These are phyloP conservation scores for Mobula birostris DNA, from an alignment of 2,113 vertebrate species.

Conservation along the genomic window DNA sequence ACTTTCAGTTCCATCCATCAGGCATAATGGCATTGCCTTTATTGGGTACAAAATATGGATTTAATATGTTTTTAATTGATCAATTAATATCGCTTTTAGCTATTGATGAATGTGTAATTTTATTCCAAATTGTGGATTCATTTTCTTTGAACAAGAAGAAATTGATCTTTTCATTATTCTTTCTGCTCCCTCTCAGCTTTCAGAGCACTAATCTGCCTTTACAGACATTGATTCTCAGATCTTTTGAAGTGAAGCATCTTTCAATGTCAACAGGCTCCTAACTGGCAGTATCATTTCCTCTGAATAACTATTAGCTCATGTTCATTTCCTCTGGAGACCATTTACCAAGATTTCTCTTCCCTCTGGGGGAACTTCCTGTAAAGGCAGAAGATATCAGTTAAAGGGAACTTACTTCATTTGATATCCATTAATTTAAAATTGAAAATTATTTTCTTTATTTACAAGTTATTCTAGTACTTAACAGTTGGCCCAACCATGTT, in stretches of 20 bases:
- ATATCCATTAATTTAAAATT: background rate
- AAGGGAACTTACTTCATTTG: background rate
- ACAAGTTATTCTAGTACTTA: background rate
- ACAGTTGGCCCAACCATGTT: background rate
- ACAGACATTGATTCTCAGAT: background rate
- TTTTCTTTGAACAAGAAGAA: background rate
- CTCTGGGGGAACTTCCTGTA: background rate
- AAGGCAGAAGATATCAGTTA: background rate
- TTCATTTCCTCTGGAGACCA: background rate
- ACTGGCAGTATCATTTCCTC: background rate
- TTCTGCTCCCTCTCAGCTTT: background rate
- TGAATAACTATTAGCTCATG: background rate
- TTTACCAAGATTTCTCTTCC: background rate
- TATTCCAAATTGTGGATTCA: background rate
- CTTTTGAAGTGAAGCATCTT: background rate
- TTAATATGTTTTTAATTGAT: background rate
- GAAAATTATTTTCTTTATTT: slow-evolving; percentile 10
- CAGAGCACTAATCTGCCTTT: background rate
- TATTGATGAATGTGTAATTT: background rate
- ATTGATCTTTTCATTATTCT: background rate
- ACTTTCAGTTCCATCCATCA: too few species aligned
- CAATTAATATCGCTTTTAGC: background rate
- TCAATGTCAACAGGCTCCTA: background rate
- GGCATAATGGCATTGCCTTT: too few species aligned
- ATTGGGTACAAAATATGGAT: background rate